Evolutionary conservation across 2,888 invertebrate species (phyloP).

Genomic region (Pachymerium ferrugineum): DNA sequence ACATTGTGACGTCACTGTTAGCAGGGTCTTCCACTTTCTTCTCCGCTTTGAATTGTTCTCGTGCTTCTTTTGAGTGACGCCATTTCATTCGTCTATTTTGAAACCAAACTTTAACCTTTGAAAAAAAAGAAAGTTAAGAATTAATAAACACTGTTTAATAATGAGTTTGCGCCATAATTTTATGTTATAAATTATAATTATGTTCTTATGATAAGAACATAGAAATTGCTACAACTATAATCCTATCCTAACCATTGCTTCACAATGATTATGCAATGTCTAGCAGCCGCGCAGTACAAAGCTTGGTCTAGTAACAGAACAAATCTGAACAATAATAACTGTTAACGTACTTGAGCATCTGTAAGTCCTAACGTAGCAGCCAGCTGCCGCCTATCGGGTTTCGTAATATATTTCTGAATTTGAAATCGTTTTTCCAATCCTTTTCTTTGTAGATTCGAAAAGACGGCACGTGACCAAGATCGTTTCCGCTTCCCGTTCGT

Average conservation of each 20-base stretch:
- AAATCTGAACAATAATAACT: neutral
- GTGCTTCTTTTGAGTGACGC: conserved; percentile 56
- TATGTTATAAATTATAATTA: too few relatives aligned
- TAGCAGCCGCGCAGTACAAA: too few relatives aligned
- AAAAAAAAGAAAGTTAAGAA: conserved; percentile 26
- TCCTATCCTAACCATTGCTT: too few relatives aligned
- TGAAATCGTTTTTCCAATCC: conserved; percentile 87
- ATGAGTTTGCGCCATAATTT: too few relatives aligned
- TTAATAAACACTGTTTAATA: neutral
- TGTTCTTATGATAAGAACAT: too few relatives aligned
- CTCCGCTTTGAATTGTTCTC: conserved; percentile 31
- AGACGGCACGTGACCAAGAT: conserved; percentile 92
- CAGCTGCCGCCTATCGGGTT: conserved; percentile 83
- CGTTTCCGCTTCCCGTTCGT: conserved; percentile 62
- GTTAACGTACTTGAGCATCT: conserved; percentile 77
- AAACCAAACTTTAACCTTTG: conserved; percentile 86
- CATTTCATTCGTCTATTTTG: conserved; percentile 87
- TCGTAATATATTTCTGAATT: conserved; percentile 92
- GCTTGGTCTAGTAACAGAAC: neutral
- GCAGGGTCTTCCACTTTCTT: neutral
- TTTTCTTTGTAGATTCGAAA: conserved; percentile 89
- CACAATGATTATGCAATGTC: too few relatives aligned
- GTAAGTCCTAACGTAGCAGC: conserved; percentile 87
- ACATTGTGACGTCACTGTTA: neutral
- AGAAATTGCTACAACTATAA: too few relatives aligned